Evolutionary conservation across 2,888 invertebrate genomes (phyloP), one percentile per base, ranked within the genome.

Genomic region (Heliconius erato): DNA sequence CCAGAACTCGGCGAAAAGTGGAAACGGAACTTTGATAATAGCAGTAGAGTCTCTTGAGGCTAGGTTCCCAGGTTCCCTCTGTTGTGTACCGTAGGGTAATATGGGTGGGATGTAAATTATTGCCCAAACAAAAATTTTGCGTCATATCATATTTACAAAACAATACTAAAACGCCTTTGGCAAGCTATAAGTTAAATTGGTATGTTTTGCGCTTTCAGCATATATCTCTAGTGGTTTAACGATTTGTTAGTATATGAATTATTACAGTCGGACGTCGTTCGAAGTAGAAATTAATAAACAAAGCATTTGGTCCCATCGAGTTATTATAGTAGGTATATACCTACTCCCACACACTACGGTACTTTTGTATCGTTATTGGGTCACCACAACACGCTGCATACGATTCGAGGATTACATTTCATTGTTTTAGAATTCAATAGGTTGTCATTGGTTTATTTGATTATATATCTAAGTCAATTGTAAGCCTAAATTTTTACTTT

Each of bases 311-410:
- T 63, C 44, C 59, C 78, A 82, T 82, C 77, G 71, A 79, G 32
- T 32, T 77, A 80, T 76, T 54, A 54, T 23, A 54, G 23, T 40
- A 40, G 3, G 7, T 54, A 54, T 79, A 80, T 80, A 63, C 83
- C 74, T 82, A 82, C 72, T 79, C 74, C 81, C 79, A 82, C 80
- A 82, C 84, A 84, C 81, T 84, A 85, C 86, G 87, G 84, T 85
- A 83, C 87, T 87, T 86, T 83, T 82, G 82, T 89, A 89, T 88
- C 90, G 91, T 90, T 91, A 88, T 63, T 63, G n/a, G 92, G 93
- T 92, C 92, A 91, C 83, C 86, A 83, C 86, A 85, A 82, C 87
- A 87, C 86, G 85, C 84, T 81, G 88, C 90, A 91, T 89, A 87
- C 84, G 86, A 83, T 84, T 83, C 82, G 79, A 83, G 88, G 91